Evolutionary conservation across 2,888 invertebrate species (phyloP).

Genomic region (Acronicta alni): DNA sequence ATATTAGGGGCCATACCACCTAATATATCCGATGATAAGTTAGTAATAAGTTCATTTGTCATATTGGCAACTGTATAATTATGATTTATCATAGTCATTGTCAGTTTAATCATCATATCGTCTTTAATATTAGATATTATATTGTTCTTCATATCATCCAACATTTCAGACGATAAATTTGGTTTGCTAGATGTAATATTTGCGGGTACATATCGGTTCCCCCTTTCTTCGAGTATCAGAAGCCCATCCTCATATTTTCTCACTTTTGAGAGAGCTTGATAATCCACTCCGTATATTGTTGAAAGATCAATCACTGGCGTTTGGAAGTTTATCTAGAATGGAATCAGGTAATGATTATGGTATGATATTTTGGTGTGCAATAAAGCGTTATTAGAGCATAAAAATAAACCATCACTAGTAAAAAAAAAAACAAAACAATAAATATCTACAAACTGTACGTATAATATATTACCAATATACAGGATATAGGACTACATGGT

Average conservation of each 20-base stretch:
- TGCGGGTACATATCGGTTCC: conserved; percentile 65
- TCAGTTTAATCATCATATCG: conserved; percentile 40
- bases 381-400: no score
- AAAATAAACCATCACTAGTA: no score
- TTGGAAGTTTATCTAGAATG: conserved; percentile 75
- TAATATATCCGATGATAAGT: conserved; percentile 33
- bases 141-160: conserved; percentile 41
- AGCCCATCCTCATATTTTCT: conserved; percentile 70
- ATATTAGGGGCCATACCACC: conserved; percentile 29
- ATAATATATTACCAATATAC: no score
- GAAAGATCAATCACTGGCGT: conserved; percentile 78
- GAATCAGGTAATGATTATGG: no score
- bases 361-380: no score
- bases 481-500: no score
- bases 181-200: conserved; percentile 42
- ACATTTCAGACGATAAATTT: conserved; percentile 25
- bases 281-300: conserved; percentile 75
- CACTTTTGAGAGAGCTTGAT: conserved; percentile 63
- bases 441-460: no score
- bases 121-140: conserved; percentile 46
- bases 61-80: conserved; percentile 35
- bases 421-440: no score
- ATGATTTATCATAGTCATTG: conserved; percentile 45
- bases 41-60: conserved; percentile 27
- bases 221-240: conserved; percentile 68